Percentiles rank a stretch among this genome's conserved stretches.
Evolutionary conservation across 2,888 invertebrate species (phyloP).

Genomic region (Tetranychus piercei): DNA sequence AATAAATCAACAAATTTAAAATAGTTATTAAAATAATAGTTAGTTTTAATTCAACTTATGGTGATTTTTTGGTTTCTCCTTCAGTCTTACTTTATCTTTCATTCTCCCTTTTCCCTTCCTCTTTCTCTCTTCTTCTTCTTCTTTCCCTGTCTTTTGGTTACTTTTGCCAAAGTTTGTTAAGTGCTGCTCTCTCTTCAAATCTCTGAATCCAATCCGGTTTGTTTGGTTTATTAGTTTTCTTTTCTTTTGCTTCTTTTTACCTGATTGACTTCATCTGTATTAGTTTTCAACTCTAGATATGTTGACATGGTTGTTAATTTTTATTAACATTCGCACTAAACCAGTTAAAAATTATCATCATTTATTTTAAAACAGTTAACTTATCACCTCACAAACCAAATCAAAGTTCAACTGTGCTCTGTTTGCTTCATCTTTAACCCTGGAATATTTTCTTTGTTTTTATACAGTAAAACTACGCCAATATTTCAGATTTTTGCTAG

Average conservation of each 20-base stretch:
- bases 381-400: neutral
- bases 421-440: too few relatives aligned
- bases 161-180: neutral
- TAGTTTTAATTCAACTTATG: too few relatives aligned
- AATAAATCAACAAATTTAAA: too few relatives aligned
- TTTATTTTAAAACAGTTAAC: neutral
- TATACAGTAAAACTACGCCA: too few relatives aligned
- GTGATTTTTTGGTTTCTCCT: neutral
- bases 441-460: too few relatives aligned
- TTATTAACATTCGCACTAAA: neutral
- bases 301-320: slow-evolving; percentile 1
- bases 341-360: neutral
- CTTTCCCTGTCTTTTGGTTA: neutral
- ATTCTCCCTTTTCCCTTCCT: neutral
- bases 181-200: neutral
- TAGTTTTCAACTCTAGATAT: neutral
- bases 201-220: too few relatives aligned
- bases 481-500: too few relatives aligned
- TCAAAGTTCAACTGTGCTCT: too few relatives aligned
- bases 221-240: neutral
- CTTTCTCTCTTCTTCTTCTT: neutral
- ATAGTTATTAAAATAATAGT: too few relatives aligned
- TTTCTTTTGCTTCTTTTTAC: neutral
- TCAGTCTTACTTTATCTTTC: neutral
- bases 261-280: neutral